These are phyloP conservation scores for Spea bombifrons DNA, from an alignment of 2,113 vertebrate species.

Conservation along the genomic window DNA sequence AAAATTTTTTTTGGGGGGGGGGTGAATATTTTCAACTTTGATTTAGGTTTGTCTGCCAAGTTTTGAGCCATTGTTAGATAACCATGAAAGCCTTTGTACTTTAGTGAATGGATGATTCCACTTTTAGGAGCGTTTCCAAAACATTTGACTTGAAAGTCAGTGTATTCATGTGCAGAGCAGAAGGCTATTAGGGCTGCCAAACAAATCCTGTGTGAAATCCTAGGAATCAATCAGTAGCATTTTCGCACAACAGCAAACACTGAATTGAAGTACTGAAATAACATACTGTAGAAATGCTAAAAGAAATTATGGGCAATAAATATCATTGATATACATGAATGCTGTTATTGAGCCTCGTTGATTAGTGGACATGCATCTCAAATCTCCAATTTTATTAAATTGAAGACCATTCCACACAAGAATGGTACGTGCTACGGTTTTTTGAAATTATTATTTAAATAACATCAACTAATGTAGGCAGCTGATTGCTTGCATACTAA, in stretches of 20 bases:
- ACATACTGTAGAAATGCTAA: background rate
- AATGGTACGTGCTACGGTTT: no score
- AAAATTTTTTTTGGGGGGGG: background rate
- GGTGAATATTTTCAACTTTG: slow-evolving; percentile 14
- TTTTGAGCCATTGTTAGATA: slow-evolving; percentile 25
- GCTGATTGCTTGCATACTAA: no score
- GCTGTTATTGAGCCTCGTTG: background rate
- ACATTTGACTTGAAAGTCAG: slow-evolving; percentile 4
- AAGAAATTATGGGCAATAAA: slow-evolving; percentile 12
- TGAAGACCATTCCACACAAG: no score
- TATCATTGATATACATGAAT: background rate
- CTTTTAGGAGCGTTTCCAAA: slow-evolving; percentile 13
- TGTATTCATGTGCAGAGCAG: slow-evolving; percentile 14
- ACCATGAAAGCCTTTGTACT: slow-evolving; percentile 29
- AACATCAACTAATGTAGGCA: no score
- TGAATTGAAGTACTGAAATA: background rate
- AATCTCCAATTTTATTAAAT: background rate
- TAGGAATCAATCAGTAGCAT: background rate
- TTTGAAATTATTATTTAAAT: no score
- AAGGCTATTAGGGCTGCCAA: background rate
- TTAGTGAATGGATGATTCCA: slow-evolving; percentile 7
- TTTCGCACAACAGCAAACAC: background rate
- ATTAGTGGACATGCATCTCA: background rate
- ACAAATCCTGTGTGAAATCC: background rate
- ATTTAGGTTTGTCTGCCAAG: slow-evolving; percentile 15